Base-by-base conservation (phyloP, 1,140 invertebrate genomes). In the Varroa destructor region DNA sequence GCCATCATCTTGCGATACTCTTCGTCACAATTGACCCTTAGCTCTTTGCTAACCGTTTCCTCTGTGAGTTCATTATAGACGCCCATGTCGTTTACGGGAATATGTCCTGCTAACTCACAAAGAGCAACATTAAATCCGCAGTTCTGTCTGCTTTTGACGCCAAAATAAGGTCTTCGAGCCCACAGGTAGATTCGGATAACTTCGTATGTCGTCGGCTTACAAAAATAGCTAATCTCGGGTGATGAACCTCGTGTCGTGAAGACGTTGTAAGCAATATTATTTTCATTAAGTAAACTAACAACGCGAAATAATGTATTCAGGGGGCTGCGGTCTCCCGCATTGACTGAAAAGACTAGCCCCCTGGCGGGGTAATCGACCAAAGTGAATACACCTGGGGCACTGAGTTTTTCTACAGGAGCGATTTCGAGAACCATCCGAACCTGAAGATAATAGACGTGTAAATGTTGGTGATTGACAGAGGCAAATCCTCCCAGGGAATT, bases 151-250 rank as follows among this genome's bases (percentile, higher is more conserved):
- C 12, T 37, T 40, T 67, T 67, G 3, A 67, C 36, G 12, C 61
- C 61, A 3, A 67, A 12, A 14, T 40, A 8, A 12, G 61, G 37
- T 8, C 40, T 67, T 10, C 61, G 40, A 12, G 61, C 61, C 61
- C 61, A 67, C 61, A 67, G 61, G 37, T 67, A 67, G 4, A 67
- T 40, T 25, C 61, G 61, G 36, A 67, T 67, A 46, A 67, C 61
- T 40, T 67, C 61, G 37, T 67, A 67, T 3, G 61, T 25, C 3
- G 61, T 67, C 37, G 61, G 61, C 8, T 12, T 10, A 37, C 61
- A 67, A 37, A 67, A 67, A 67, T 67, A 67, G 46, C 61, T 4
- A 3, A 67, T 37, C 10, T 37, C 61, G 40, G 61, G 61, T 40
- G 8, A 14, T 1, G 61, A 25, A 4, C 61, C 61, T 67, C 61